A percentile compares a stretch with the other conserved stretches of the same genome.
Evolutionary conservation across 2,113 vertebrate species (phyloP).

Genomic region (Grammomys dolichurus): DNA sequence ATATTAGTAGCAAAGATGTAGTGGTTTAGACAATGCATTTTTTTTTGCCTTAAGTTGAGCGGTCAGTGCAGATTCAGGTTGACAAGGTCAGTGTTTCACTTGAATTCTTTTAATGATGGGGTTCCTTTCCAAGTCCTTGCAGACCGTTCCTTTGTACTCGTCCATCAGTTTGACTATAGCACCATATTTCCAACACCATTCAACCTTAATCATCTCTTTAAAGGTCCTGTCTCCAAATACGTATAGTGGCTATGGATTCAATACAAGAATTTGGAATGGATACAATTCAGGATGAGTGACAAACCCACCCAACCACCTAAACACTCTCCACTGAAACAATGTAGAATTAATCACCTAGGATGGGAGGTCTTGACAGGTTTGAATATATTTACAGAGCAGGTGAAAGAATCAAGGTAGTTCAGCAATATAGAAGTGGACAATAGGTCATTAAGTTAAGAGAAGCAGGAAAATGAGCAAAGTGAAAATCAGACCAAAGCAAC

Average conservation of each 20-base stretch:
- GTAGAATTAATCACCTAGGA: neutral
- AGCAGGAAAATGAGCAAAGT: neutral
- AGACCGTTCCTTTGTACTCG: neutral
- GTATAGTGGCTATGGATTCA: neutral
- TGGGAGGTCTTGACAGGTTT: neutral
- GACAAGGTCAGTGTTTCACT: neutral
- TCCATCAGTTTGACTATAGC: neutral
- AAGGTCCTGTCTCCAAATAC: neutral
- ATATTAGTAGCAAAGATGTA: neutral
- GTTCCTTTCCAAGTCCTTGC: too few relatives aligned
- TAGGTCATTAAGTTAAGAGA: neutral
- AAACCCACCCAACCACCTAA: neutral
- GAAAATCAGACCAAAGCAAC: neutral
- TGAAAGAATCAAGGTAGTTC: neutral
- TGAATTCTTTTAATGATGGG: neutral
- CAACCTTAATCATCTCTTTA: neutral
- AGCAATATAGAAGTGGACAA: neutral
- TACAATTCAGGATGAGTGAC: neutral
- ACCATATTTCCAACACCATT: neutral
- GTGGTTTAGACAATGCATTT: neutral
- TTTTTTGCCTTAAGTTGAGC: neutral
- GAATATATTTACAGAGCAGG: neutral
- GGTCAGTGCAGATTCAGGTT: too few relatives aligned
- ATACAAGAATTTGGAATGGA: neutral
- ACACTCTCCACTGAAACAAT: neutral